These are phyloP conservation scores for Tethya wilhelma DNA, from an alignment of 37 sponge, comb jelly and placozoan genomes.

Conservation along the genomic window DNA sequence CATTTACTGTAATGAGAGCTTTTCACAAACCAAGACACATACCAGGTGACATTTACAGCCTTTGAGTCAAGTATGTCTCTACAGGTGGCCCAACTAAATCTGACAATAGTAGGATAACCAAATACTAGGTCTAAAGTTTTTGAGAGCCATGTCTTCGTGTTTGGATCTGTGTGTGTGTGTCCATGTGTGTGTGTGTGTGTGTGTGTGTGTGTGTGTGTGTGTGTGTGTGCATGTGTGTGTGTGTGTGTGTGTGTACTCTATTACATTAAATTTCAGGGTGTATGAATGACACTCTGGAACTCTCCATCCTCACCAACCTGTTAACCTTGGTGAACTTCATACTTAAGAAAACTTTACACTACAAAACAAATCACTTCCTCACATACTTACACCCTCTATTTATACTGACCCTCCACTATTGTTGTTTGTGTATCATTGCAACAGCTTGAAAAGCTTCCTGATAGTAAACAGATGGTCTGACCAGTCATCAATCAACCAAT, in stretches of 20 bases:
- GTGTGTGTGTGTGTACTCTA: conserved; percentile 6
- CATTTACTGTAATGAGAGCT: not conserved
- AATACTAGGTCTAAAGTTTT: conserved; percentile 79
- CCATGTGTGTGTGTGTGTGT: not conserved
- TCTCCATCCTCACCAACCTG: too few relatives aligned
- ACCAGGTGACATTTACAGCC: conserved; percentile 83
- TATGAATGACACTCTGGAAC: not conserved
- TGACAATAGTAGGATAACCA: conserved; percentile 93
- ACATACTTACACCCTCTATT: too few relatives aligned
- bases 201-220: conserved; percentile 21
- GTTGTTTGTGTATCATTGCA: too few relatives aligned
- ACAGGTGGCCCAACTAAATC: conserved; percentile 97
- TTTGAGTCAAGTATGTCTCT: conserved; percentile 67
- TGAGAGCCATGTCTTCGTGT: conserved; percentile 89
- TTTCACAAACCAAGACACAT: not conserved
- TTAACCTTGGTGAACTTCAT: too few relatives aligned
- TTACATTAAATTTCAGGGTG: not conserved
- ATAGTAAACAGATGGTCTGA: too few relatives aligned
- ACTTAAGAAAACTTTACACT: too few relatives aligned
- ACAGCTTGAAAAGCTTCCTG: too few relatives aligned
- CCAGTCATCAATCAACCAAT: too few relatives aligned
- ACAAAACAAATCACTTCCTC: too few relatives aligned
- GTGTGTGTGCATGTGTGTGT: conserved; percentile 25
- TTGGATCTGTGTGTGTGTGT: conserved; percentile 70
- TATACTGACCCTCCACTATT: too few relatives aligned